Percentiles rank a stretch among this genome's conserved stretches.
phyloP scores from a whole-genome alignment of 1,140 invertebrate species.

The Drosophila aff. region DNA sequence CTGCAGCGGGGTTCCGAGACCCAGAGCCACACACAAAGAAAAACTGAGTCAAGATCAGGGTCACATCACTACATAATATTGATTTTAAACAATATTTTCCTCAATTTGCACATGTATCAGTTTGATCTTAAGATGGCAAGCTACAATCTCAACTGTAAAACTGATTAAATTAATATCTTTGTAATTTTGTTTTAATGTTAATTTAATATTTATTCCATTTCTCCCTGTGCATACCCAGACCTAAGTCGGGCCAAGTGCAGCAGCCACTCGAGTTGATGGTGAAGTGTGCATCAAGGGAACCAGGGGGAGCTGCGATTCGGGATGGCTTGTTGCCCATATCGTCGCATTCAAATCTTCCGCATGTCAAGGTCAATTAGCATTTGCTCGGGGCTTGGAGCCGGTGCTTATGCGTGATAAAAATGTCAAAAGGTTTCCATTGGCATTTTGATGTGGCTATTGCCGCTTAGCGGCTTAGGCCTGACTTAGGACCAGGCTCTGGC shows the following conservation, averaged over 20 bases:
- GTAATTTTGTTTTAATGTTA: too few species aligned
- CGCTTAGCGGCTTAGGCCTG: constrained; percentile 55
- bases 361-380: constrained; percentile 83
- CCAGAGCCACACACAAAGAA: constrained; percentile 5
- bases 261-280: constrained; percentile 56
- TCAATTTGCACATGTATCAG: too few species aligned
- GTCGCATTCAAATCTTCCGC: constrained; percentile 76
- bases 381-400: constrained; percentile 23
- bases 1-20: constrained; percentile 48
- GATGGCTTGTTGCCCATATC: constrained; percentile 22
- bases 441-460: constrained; percentile 73
- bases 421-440: constrained; percentile 82
- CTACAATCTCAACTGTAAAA: too few species aligned
- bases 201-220: neutral
- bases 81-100: too few species aligned
- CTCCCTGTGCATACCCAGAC: neutral
- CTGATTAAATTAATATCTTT: too few species aligned
- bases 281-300: constrained; percentile 61
- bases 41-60: neutral
- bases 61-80: too few species aligned
- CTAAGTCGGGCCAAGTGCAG: constrained; percentile 32
- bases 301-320: constrained; percentile 3
- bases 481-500: constrained; percentile 1
- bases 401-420: constrained; percentile 75
- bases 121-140: too few species aligned